Percentiles rank a stretch among this genome's conserved stretches.
Conservation (phyloP, 2,797 vertebrate species). For the Silurus lanzhouensis region DNA sequence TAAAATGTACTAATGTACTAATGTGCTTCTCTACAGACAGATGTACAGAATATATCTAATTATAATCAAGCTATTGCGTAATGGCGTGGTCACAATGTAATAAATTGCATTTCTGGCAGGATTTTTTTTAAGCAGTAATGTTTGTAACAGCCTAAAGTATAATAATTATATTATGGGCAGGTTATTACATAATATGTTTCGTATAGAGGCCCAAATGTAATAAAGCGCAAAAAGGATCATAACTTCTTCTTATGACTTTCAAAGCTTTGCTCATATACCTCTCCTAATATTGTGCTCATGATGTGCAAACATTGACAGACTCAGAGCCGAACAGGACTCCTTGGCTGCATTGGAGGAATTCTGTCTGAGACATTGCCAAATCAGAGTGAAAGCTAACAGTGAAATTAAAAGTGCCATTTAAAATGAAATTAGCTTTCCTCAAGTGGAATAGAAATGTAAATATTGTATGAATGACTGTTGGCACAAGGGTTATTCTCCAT, state of each 20-base stretch:
- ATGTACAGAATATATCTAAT: not conserved
- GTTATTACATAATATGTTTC: slow-evolving; percentile 13
- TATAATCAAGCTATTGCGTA: not conserved
- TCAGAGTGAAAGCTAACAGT: not conserved
- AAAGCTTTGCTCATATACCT: not conserved
- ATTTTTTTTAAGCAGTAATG: not conserved
- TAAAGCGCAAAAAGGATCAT: not conserved
- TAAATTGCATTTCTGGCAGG: slow-evolving; percentile 1
- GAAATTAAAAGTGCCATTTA: not conserved
- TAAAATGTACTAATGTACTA: not conserved
- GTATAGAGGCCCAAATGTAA: slow-evolving; percentile 1
- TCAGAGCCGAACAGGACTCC: not conserved
- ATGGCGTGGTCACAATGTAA: not conserved
- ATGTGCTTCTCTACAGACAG: not conserved
- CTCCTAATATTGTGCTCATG: slow-evolving; percentile 15
- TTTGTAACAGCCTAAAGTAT: slow-evolving; percentile 11
- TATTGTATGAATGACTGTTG: slow-evolving; percentile 4
- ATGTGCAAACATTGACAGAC: slow-evolving; percentile 25
- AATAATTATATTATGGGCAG: slow-evolving; percentile 7
- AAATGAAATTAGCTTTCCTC: slow-evolving; percentile 8
- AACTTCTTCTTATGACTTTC: slow-evolving; percentile 17
- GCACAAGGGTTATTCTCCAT: not conserved
- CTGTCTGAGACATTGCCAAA: not conserved
- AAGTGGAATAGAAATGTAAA: slow-evolving; percentile 13
- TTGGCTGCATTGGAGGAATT: not conserved